Percentiles rank a stretch among this genome's conserved stretches.
Evolutionary conservation across 1,140 invertebrate species (phyloP).

Genomic region (Rhagoletis zephyria): DNA sequence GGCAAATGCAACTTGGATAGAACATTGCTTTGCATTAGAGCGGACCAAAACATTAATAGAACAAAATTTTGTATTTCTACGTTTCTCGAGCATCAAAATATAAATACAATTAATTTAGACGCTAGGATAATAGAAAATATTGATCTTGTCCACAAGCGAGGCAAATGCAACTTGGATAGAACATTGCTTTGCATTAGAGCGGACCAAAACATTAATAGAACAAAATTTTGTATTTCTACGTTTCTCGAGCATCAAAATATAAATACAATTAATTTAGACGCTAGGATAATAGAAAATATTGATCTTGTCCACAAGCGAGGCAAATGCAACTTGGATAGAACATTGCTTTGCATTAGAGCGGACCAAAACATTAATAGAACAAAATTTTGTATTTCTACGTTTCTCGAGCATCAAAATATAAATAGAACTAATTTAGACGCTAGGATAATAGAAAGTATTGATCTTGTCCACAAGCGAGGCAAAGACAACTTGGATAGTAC

Average conservation of each 20-base stretch:
- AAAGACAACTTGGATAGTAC: constrained; percentile 14
- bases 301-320: constrained; percentile 71
- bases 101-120: constrained; percentile 7
- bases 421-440: too few species aligned
- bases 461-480: constrained; percentile 68
- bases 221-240: constrained; percentile 45
- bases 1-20: constrained; percentile 58
- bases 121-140: constrained; percentile 56
- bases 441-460: constrained; percentile 44
- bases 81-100: constrained; percentile 54
- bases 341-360: constrained; percentile 53
- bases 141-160: constrained; percentile 70
- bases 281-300: constrained; percentile 59
- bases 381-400: too few species aligned
- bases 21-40: constrained; percentile 64
- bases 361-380: neutral
- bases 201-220: constrained; percentile 58
- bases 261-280: neutral
- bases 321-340: constrained; percentile 54
- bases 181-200: constrained; percentile 65
- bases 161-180: constrained; percentile 57
- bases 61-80: constrained; percentile 50
- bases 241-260: constrained; percentile 54
- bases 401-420: too few species aligned
- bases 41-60: constrained; percentile 63